Base-by-base conservation (phyloP, 2,113 vertebrate genomes). In the Apistogramma diplotaenia region DNA sequence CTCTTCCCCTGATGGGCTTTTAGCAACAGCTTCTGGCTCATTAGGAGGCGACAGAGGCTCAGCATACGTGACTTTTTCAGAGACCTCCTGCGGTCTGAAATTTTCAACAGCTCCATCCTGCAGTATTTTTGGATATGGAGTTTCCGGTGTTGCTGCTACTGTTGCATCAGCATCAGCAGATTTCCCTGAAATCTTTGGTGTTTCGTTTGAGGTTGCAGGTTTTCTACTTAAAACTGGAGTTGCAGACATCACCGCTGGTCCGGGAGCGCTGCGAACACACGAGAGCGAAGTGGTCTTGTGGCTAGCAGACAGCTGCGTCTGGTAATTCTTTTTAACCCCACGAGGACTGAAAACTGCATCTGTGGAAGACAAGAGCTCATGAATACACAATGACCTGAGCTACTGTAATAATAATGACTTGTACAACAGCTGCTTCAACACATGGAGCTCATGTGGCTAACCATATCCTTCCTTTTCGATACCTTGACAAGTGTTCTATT, bases 281-380 rank as follows among this genome's bases (percentile, higher is more conserved):
- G 85, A 81, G 35, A 74, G 5, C n/a, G 71, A 81, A 49, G 76
- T 60, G 76, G 58, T 88, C 37, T 67, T 88, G 31, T 54, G 83
- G 74, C 61, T 25, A 19, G 59, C 21, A 33, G 85, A 65, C 79
- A 77, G 46, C 79, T 85, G 88, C 37, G 74, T 77, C 60, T 79
- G 87, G 80, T 92, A 70, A 84, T 80, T 87, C 65, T 29, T 87
- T 74, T 82, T 89, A 75, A 83, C 57, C 76, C 87, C 87, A 9
- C 2, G 82, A 72, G 91, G 65, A 74, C 77, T 87, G 76, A 87
- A 83, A 46, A 43, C 76, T 78, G 84, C 83, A 85, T 92, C 95
- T 96, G 89, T 78, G 73, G 81, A 91, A 73, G 49, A 90, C 23
- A 90, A 84, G 61, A 72, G 18, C 21, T 85, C 82, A 89, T 87